Percentiles rank a stretch among this genome's conserved stretches.
Evolutionary conservation across 1,140 invertebrate species (phyloP).

Genomic region (Drosophila littoralis): DNA sequence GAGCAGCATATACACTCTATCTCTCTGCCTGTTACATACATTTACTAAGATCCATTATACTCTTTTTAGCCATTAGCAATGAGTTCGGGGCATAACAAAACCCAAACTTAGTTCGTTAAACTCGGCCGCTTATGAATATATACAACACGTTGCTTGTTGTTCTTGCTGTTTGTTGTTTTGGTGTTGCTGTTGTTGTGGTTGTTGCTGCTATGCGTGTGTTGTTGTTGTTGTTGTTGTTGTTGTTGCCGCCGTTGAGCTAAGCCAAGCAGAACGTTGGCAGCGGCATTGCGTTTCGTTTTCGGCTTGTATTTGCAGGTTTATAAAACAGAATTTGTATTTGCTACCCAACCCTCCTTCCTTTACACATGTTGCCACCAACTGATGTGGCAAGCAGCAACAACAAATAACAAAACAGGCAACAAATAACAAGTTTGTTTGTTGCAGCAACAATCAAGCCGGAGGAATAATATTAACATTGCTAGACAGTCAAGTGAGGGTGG

Average conservation of each 20-base stretch:
- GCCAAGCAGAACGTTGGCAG: constrained; percentile 70
- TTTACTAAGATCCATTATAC: no score
- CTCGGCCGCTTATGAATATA: constrained; percentile 70
- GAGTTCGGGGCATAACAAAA: constrained; percentile 14
- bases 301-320: constrained; percentile 54
- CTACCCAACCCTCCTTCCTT: background rate
- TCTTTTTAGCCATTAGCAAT: no score
- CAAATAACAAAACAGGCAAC: constrained; percentile 6
- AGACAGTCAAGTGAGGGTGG: no score
- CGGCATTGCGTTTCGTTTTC: constrained; percentile 58
- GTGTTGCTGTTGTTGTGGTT: no score
- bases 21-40: no score
- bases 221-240: constrained; percentile 19
- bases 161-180: constrained; percentile 4
- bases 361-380: background rate
- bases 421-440: constrained; percentile 37
- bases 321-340: constrained; percentile 56
- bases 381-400: constrained; percentile 6
- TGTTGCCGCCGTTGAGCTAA: constrained; percentile 48
- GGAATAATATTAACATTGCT: constrained; percentile 25
- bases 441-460: constrained; percentile 28
- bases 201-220: background rate
- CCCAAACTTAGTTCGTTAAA: constrained; percentile 75
- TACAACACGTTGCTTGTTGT: constrained; percentile 51
- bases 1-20: no score